Evolutionary conservation across 2,888 invertebrate genomes (phyloP).

Genomic region (Thysanoteuthis rhombus): DNA sequence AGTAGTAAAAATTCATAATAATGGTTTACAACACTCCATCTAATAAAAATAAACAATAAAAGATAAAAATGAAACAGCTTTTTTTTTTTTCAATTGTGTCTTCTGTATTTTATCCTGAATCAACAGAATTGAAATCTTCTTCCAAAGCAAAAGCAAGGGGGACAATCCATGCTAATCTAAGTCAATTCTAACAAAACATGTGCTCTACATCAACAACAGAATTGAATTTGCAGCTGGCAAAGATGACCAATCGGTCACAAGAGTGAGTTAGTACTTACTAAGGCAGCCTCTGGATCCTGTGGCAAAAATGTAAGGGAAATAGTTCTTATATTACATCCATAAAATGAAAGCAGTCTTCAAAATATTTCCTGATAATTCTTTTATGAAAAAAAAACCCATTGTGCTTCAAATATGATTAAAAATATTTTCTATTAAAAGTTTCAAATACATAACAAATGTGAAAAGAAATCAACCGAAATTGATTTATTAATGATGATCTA

Average conservation of each 20-base stretch:
- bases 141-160: not conserved
- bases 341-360: too few species aligned
- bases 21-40: too few species aligned
- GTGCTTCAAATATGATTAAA: too few species aligned
- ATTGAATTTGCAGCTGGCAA: not conserved
- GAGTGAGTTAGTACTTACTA: not conserved
- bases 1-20: too few species aligned
- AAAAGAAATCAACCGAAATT: too few species aligned
- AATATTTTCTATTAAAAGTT: too few species aligned
- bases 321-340: not conserved
- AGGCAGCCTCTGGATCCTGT: conserved; percentile 22
- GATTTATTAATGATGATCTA: too few species aligned
- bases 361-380: too few species aligned
- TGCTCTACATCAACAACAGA: not conserved
- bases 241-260: not conserved
- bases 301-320: not conserved
- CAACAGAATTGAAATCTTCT: not conserved
- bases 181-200: not conserved
- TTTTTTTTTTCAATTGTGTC: not conserved
- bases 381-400: too few species aligned
- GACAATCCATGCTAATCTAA: not conserved
- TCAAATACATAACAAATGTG: too few species aligned
- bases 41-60: too few species aligned
- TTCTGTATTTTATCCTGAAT: not conserved
- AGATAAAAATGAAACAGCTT: too few species aligned